phyloP scores from a whole-genome alignment of 2,797 vertebrate genomes.

The Remorina albescens region DNA sequence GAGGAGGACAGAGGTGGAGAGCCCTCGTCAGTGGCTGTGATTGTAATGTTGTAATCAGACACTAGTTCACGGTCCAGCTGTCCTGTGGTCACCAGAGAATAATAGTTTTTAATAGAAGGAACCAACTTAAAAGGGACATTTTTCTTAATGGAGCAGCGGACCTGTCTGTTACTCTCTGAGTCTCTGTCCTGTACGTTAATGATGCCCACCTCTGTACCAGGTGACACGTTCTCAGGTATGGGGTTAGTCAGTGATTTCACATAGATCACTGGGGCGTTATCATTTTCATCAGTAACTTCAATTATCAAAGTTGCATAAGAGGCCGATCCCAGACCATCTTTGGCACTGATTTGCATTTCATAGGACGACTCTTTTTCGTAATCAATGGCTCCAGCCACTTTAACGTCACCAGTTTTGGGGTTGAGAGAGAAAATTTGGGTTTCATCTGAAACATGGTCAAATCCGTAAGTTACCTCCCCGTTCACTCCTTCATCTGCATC shows the following conservation, averaged over 20 bases:
- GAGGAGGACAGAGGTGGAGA: too few species aligned
- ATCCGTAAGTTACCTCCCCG: constrained; percentile 58
- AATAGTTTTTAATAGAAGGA: too few species aligned
- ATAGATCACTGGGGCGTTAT: constrained; percentile 79
- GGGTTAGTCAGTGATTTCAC: constrained; percentile 71
- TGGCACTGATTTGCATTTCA: constrained; percentile 49
- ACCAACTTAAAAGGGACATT: constrained; percentile 50
- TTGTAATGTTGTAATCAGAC: too few species aligned
- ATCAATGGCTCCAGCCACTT: constrained; percentile 43
- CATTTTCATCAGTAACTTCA: constrained; percentile 59
- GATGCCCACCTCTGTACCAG: constrained; percentile 21
- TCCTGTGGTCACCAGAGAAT: too few species aligned
- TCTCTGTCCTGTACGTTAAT: constrained; percentile 71
- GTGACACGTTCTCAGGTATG: constrained; percentile 58
- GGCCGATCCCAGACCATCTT: constrained; percentile 36
- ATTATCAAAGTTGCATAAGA: constrained; percentile 46
- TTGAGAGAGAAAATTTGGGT: constrained; percentile 42
- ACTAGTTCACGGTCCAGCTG: too few species aligned
- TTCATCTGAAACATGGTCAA: constrained; percentile 29
- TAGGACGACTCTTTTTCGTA: constrained; percentile 40
- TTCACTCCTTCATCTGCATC: constrained; percentile 76
- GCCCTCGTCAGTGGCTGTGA: too few species aligned
- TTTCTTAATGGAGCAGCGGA: constrained; percentile 69
- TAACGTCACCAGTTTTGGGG: constrained; percentile 34
- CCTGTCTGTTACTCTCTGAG: constrained; percentile 78